Evolutionary conservation across 2,113 vertebrate species (phyloP).

Genomic region (Thalassoma bifasciatum): DNA sequence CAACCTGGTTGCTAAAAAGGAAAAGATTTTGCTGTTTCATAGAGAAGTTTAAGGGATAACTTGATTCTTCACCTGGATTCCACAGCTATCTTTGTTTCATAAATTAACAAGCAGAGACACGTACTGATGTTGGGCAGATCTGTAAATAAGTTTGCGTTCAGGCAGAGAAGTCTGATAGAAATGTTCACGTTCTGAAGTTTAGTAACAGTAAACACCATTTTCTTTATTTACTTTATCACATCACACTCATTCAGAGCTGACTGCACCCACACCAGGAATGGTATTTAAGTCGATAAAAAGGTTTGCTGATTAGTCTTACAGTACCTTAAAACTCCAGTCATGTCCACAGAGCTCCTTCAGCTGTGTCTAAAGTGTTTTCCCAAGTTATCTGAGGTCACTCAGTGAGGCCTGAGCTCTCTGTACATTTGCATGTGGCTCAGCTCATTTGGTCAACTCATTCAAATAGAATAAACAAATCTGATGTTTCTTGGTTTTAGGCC

Average conservation of each 20-base stretch:
- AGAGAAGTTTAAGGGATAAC: no score
- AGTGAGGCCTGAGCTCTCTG: conserved; percentile 7
- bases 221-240: neutral
- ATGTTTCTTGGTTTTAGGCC: neutral
- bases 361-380: neutral
- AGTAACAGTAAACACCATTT: neutral
- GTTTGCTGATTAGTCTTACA: neutral
- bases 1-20: no score
- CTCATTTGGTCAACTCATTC: conserved; percentile 48
- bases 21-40: no score
- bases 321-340: neutral
- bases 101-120: no score
- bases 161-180: neutral
- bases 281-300: neutral
- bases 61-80: no score
- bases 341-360: neutral
- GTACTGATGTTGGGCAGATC: no score
- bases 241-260: neutral
- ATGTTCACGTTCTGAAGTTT: neutral
- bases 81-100: no score
- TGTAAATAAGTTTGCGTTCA: no score
- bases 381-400: conserved; percentile 14
- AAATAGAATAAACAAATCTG: conserved; percentile 59
- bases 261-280: neutral
- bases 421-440: conserved; percentile 55